Evolutionary conservation across 1,140 invertebrate species (phyloP), one percentile per base, ranked within the genome.

Genomic region (Scaptomyza graminum): DNA sequence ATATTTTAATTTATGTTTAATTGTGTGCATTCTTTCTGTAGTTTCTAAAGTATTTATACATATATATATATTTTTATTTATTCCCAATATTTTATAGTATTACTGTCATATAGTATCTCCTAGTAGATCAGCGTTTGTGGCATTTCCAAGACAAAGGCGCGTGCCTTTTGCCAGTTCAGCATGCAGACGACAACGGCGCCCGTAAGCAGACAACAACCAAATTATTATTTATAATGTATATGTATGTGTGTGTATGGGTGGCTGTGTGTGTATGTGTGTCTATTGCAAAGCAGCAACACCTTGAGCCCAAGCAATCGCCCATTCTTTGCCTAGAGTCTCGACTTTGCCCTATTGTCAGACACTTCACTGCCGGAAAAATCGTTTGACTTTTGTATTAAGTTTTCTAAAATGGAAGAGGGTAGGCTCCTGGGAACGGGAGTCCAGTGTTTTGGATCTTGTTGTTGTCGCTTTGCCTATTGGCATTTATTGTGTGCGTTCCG

Each of bases 141-240:
- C 46, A 6, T 13, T 34, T 50, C 8, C 6, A 44, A 73, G 69
- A 76, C 74, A 76, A 76, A 73, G 74, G 63, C 70, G 74, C 63
- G 69, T 72, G 63, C 55, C 69, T 60, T 39, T 69, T 57, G 34
- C 54, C 46, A 46, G 37, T 34, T 34, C 68, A 8, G 63, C 57
- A 63, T 76, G 74, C 28, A 69, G 74, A 77, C 71, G 65, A 70
- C 70, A 77, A 22, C 51, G 59, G 57, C 59, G 69, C 63, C 74
- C 52, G 41, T 50, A 54, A 67, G 63, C 41, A 76, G 74, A 41
- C 69, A 73, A 63, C 69, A 74, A 77, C 41, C 64, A 77, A 77
- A 76, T 64, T 74, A 76, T 76, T 76, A 76, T 76, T 74, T 76
- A 76, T 69, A 76, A 76, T 22, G 18, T 22, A 12, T 68, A 34